phyloP scores from a whole-genome alignment of 2,888 invertebrate genomes.

The Dermolepida albohirtum region DNA sequence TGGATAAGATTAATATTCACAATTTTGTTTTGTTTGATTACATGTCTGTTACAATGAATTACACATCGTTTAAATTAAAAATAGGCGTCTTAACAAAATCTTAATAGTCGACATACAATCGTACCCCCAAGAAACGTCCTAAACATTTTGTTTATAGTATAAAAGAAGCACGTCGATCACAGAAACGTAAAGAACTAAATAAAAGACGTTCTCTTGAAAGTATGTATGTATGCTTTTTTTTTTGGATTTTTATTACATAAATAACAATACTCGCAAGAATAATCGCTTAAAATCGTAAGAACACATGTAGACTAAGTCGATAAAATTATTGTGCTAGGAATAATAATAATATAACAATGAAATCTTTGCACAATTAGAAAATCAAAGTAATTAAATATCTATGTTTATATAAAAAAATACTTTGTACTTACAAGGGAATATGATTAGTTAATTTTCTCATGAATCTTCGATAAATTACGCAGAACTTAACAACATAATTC shows the following conservation, averaged over 20 bases:
- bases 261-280: slow-evolving; percentile 20
- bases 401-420: too few relatives aligned
- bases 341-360: too few relatives aligned
- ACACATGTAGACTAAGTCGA: too few relatives aligned
- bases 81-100: too few relatives aligned
- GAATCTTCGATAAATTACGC: too few relatives aligned
- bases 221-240: neutral
- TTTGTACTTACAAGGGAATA: too few relatives aligned
- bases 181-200: slow-evolving; percentile 17
- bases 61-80: slow-evolving; percentile 7
- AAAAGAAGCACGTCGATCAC: slow-evolving; percentile 24
- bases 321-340: too few relatives aligned
- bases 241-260: slow-evolving; percentile 12
- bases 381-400: too few relatives aligned
- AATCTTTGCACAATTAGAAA: too few relatives aligned
- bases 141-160: slow-evolving; percentile 5
- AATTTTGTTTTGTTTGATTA: neutral
- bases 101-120: too few relatives aligned
- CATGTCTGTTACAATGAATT: slow-evolving; percentile 9
- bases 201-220: neutral
- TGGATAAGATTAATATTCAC: slow-evolving; percentile 2
- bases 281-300: neutral
- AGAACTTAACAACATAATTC: too few relatives aligned
- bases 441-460: too few relatives aligned
- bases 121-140: neutral